phyloP scores from a whole-genome alignment of 2,113 vertebrate genomes.

The Chaetops frenatus region DNA sequence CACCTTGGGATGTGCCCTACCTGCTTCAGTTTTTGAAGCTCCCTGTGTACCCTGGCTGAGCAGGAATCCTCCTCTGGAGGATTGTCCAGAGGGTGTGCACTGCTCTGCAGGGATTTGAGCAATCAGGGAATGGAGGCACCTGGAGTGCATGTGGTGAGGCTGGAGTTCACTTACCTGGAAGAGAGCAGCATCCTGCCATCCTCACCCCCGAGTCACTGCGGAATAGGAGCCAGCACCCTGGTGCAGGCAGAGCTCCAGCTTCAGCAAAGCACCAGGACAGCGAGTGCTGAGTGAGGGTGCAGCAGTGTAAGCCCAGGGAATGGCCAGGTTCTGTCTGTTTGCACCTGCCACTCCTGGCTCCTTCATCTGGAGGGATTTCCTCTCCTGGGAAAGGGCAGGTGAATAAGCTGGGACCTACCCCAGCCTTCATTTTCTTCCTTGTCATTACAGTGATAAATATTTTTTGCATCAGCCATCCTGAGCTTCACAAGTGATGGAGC shows the following conservation, averaged over 20 bases:
- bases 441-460: background rate
- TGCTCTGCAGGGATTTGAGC: background rate
- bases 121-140: rapidly evolving
- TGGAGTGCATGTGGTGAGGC: rapidly evolving
- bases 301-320: background rate
- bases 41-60: background rate
- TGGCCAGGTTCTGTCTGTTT: background rate
- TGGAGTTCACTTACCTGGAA: background rate
- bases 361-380: background rate
- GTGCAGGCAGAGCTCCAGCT: background rate
- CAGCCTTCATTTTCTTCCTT: background rate
- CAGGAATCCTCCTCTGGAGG: background rate
- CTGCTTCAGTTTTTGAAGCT: background rate
- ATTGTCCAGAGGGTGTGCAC: rapidly evolving
- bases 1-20: background rate
- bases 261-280: background rate
- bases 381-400: background rate
- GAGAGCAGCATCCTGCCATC: background rate
- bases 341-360: background rate
- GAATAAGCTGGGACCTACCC: background rate
- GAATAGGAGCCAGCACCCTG: background rate
- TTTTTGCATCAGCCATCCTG: background rate
- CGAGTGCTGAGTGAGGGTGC: background rate
- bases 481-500: background rate
- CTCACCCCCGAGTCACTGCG: background rate